Conservation (phyloP, 2,888 invertebrate species). For the Athalia rosae region DNA sequence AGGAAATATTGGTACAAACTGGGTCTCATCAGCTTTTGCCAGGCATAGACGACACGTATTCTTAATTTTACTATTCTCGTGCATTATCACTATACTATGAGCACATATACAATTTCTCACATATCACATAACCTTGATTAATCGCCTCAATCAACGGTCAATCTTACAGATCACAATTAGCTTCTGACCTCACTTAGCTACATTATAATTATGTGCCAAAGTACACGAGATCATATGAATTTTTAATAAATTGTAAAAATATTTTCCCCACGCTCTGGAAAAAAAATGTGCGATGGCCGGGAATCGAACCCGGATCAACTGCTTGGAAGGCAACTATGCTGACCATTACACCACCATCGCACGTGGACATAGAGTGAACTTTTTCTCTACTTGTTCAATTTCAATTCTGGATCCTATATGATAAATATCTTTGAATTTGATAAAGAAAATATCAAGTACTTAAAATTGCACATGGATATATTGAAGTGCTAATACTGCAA, state of each 20-base stretch:
- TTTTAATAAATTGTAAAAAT: background rate
- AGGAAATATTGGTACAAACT: constrained; percentile 50
- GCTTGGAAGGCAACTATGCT: constrained; percentile 61
- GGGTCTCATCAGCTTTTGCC: constrained; percentile 46
- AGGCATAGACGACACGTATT: constrained; percentile 56
- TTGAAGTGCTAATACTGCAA: too few relatives aligned
- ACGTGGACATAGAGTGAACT: background rate
- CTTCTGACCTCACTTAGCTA: too few relatives aligned
- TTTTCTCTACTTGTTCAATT: background rate
- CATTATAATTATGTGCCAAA: background rate
- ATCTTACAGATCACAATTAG: too few relatives aligned
- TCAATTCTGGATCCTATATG: background rate
- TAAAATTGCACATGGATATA: too few relatives aligned
- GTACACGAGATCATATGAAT: background rate
- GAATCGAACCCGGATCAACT: constrained; percentile 61
- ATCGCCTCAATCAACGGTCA: too few relatives aligned
- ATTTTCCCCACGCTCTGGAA: background rate
- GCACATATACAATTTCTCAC: background rate
- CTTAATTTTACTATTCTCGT: constrained; percentile 9
- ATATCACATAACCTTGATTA: constrained; percentile 30
- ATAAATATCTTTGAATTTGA: too few relatives aligned
- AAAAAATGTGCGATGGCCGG: constrained; percentile 56
- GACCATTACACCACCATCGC: constrained; percentile 61
- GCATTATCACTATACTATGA: constrained; percentile 35
- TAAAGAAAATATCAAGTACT: background rate